phyloP scores from a whole-genome alignment of 2,888 invertebrate genomes.

The Eupithecia insigniata region DNA sequence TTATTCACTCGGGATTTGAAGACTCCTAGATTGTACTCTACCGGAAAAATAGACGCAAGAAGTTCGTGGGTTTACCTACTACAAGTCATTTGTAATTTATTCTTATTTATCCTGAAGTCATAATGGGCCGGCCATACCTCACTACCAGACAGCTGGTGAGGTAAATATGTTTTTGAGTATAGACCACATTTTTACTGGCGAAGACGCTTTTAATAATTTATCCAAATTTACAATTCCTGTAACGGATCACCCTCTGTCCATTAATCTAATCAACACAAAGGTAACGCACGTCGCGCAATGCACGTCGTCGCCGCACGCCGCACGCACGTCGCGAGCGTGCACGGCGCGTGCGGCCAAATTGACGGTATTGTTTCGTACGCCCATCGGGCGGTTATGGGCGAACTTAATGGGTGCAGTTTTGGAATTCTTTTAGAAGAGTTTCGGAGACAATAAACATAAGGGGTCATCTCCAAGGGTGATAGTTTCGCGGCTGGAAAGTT shows the following conservation, averaged over 20 bases:
- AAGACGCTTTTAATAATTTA: background rate
- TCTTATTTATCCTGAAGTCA: too few species aligned
- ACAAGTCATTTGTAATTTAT: too few species aligned
- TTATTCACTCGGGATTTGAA: too few species aligned
- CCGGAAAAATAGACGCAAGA: too few species aligned
- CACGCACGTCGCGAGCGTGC: constrained; percentile 56
- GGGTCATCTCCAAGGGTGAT: background rate
- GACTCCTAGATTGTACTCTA: too few species aligned
- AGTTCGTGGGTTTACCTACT: too few species aligned
- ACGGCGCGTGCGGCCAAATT: constrained; percentile 56
- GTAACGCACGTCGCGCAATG: constrained; percentile 50
- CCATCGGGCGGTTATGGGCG: constrained; percentile 37
- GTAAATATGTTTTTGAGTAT: background rate
- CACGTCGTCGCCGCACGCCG: constrained; percentile 58
- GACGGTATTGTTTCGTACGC: constrained; percentile 58
- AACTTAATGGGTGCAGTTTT: constrained; percentile 5
- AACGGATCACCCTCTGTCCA: constrained; percentile 45
- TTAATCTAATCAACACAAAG: constrained; percentile 71
- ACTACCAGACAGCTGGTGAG: background rate
- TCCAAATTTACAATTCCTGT: constrained; percentile 11
- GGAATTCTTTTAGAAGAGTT: constrained; percentile 14
- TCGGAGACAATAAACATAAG: background rate
- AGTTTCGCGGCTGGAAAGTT: background rate
- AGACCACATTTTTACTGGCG: background rate
- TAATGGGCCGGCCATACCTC: background rate